Evolutionary conservation across 2,888 invertebrate genomes (phyloP).

Genomic region (Cataglyphis albicans): DNA sequence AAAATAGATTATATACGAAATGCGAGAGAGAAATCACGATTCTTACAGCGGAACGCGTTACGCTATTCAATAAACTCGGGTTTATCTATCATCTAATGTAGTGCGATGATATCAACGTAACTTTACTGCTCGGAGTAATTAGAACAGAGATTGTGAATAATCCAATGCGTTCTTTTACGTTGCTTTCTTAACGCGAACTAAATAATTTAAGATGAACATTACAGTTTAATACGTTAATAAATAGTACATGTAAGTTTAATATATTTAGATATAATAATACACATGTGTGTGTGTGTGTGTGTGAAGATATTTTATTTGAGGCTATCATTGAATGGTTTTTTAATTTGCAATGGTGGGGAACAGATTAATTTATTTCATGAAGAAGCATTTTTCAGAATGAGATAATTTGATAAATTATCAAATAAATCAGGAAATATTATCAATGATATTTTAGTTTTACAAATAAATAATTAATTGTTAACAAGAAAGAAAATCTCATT

Average conservation of each 20-base stretch:
- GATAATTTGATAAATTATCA: background rate
- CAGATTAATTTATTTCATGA: background rate
- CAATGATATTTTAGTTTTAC: background rate
- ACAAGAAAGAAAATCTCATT: background rate
- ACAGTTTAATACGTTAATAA: background rate
- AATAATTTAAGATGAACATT: constrained; percentile 6
- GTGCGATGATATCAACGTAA: constrained; percentile 42
- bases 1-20: constrained; percentile 1
- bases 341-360: background rate
- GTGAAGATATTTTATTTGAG: background rate
- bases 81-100: constrained; percentile 44
- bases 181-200: background rate
- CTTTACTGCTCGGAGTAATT: constrained; percentile 25
- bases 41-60: constrained; percentile 46
- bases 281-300: background rate
- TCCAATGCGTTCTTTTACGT: constrained; percentile 15
- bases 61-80: constrained; percentile 40
- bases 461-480: background rate
- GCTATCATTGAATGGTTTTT: background rate
- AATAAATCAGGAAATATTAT: background rate
- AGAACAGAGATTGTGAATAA: constrained; percentile 31
- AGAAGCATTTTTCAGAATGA: background rate
- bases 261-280: constrained; percentile 1
- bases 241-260: background rate
- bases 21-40: constrained; percentile 49